Conservation (phyloP, 2,797 vertebrate species). For the Lepilemur septentrionalis region DNA sequence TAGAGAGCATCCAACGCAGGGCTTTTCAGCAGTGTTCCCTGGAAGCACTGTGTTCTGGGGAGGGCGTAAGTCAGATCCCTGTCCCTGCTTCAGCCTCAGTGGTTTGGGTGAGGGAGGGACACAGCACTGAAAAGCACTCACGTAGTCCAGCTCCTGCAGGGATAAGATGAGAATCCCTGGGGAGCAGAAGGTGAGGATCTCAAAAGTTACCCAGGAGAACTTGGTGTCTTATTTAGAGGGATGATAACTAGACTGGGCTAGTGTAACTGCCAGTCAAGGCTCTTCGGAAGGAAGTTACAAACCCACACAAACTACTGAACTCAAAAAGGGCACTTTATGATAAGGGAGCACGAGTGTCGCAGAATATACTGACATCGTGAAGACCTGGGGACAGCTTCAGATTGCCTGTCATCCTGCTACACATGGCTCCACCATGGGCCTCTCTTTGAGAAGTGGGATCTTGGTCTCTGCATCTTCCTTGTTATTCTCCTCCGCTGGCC, state of each 20-base stretch:
- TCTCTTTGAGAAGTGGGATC: neutral
- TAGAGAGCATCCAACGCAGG: neutral
- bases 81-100: neutral
- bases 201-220: neutral
- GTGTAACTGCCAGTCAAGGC: neutral
- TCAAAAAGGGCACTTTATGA: neutral
- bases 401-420: neutral
- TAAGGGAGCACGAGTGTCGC: neutral
- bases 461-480: neutral
- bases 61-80: neutral
- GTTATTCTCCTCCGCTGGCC: neutral
- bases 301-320: neutral
- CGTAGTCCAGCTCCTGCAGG: neutral
- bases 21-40: neutral
- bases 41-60: neutral
- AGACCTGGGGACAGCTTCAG: neutral
- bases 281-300: constrained; percentile 19
- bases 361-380: neutral
- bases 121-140: neutral
- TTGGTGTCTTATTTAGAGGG: neutral
- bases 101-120: neutral
- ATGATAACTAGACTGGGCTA: neutral
- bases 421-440: neutral
- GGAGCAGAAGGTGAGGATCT: neutral
- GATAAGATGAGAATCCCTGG: neutral